Conservation (phyloP, 1,140 invertebrate species). For the Brachionus rubens region DNA sequence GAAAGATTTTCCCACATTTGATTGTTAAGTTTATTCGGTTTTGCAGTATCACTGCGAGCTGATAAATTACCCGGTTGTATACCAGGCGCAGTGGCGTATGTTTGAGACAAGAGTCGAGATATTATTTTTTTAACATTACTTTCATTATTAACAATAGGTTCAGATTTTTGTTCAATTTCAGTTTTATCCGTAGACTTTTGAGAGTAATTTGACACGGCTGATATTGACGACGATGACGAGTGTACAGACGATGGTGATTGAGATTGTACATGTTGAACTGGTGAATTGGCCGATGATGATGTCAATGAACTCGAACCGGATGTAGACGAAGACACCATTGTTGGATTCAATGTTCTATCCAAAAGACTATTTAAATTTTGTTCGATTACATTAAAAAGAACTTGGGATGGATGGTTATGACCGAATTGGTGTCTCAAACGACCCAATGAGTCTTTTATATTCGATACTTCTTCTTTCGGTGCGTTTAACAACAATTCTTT, state of each 20-base stretch:
- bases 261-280: conserved; percentile 6
- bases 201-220: neutral
- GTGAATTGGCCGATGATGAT: conserved; percentile 40
- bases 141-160: neutral
- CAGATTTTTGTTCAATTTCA: neutral
- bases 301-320: conserved; percentile 18
- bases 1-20: conserved; percentile 42
- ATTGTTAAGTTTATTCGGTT: neutral
- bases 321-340: neutral
- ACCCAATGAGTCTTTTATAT: conserved; percentile 4
- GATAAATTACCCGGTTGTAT: conserved; percentile 3
- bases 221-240: conserved; percentile 37
- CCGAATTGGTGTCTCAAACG: neutral
- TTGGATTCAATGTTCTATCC: neutral
- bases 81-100: neutral
- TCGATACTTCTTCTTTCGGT: conserved; percentile 2
- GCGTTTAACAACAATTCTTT: neutral
- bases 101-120: conserved; percentile 24
- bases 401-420: conserved; percentile 3
- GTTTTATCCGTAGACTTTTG: conserved; percentile 1
- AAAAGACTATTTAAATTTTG: conserved; percentile 26
- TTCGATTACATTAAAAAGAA: conserved; percentile 13
- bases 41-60: neutral
- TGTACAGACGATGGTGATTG: conserved; percentile 45
- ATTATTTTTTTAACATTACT: conserved; percentile 46